These are phyloP conservation scores for Yoshiicerus persimilis DNA, from an alignment of 1,140 invertebrate genomes.

Conservation along the genomic window DNA sequence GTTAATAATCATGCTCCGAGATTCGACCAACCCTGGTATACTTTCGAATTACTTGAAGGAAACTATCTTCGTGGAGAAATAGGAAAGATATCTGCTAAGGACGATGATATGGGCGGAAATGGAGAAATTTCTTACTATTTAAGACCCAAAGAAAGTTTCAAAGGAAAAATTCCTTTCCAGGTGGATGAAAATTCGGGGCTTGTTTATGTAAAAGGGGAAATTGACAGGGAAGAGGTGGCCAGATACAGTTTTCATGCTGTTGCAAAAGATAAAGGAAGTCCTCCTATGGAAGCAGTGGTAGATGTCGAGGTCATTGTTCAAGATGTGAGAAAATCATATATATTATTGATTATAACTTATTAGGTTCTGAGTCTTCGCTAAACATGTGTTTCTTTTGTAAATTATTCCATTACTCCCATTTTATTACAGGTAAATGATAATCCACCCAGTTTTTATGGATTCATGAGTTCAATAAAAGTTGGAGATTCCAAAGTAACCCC, in stretches of 20 bases:
- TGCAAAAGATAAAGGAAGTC: slow-evolving; percentile 71
- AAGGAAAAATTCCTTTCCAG: slow-evolving; percentile 66
- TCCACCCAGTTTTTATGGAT: slow-evolving; percentile 69
- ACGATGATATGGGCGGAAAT: slow-evolving; percentile 73
- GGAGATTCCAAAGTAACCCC: slow-evolving; percentile 56
- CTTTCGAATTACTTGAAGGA: slow-evolving; percentile 78
- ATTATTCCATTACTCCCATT: not conserved
- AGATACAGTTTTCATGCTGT: slow-evolving; percentile 72
- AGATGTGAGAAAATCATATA: slow-evolving; percentile 69
- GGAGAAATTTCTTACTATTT: slow-evolving; percentile 78
- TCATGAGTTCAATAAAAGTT: slow-evolving; percentile 55
- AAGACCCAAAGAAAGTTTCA: slow-evolving; percentile 60
- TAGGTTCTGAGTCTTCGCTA: slow-evolving; percentile 32
- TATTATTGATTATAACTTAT: slow-evolving; percentile 54
- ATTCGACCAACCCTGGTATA: slow-evolving; percentile 79
- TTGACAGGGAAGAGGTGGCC: slow-evolving; percentile 75
- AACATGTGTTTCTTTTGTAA: not conserved
- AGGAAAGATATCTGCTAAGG: slow-evolving; percentile 72
- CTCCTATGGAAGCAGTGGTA: slow-evolving; percentile 66
- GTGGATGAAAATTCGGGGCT: slow-evolving; percentile 73
- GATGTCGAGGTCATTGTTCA: slow-evolving; percentile 76
- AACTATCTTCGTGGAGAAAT: slow-evolving; percentile 67
- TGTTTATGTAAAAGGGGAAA: slow-evolving; percentile 70
- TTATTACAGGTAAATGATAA: slow-evolving; percentile 50
- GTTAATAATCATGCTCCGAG: slow-evolving; percentile 81